A percentile compares a stretch with the other conserved stretches of the same genome.
These are phyloP conservation scores for Brachypodius melanocephalos DNA, from an alignment of 2,113 vertebrate genomes.

Conservation along the genomic window DNA sequence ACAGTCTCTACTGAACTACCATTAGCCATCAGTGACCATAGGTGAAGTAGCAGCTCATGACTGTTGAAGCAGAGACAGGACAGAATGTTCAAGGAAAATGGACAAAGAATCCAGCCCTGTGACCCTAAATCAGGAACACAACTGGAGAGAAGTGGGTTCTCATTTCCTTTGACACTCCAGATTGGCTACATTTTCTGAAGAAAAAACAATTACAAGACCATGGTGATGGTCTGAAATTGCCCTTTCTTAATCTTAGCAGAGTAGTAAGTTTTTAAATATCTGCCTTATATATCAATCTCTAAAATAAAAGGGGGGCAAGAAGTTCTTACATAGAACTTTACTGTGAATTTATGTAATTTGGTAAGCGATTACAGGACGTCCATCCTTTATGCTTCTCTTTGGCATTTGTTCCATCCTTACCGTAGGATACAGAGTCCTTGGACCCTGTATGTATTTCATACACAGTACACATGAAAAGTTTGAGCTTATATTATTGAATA, in stretches of 20 bases:
- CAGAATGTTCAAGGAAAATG: not conserved
- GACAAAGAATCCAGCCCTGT: not conserved
- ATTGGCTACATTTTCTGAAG: not conserved
- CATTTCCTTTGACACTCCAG: not conserved
- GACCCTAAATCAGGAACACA: not conserved
- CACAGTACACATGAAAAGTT: not conserved
- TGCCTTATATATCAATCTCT: not conserved
- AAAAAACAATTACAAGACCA: not conserved
- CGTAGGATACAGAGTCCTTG: not conserved
- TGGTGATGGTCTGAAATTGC: not conserved
- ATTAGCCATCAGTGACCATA: not conserved
- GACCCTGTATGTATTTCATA: not conserved
- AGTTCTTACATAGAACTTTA: not conserved
- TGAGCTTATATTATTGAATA: not conserved
- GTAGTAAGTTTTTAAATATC: not conserved
- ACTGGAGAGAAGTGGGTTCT: not conserved
- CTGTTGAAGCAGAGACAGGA: not conserved
- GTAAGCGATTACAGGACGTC: not conserved
- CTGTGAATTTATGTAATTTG: not conserved
- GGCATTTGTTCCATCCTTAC: not conserved
- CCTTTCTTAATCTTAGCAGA: not conserved
- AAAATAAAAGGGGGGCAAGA: not conserved
- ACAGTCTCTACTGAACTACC: not conserved
- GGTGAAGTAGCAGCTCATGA: not conserved
- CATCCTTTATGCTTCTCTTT: not conserved